phyloP scores from a whole-genome alignment of 2,888 invertebrate species.

The Drosophila histrio region DNA sequence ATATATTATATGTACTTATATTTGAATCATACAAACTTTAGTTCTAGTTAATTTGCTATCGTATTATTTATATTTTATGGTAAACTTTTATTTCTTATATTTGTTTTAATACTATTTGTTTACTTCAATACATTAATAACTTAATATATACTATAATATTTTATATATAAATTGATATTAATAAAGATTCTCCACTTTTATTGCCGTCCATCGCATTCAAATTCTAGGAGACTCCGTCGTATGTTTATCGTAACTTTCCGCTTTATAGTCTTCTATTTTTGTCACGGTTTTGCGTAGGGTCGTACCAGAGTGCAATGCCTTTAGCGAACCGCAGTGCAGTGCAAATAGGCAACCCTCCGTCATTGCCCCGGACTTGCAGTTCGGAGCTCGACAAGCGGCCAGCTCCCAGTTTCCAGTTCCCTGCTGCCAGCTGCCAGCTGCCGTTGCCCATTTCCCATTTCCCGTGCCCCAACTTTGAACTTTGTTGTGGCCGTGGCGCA shows the following conservation, averaged over 20 bases:
- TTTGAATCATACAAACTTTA: not conserved
- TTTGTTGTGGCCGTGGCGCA: conserved; percentile 41
- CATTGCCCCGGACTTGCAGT: not conserved
- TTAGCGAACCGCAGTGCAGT: conserved; percentile 41
- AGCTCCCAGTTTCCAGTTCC: not conserved
- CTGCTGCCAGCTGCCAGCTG: conserved; percentile 18
- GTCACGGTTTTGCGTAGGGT: conserved; percentile 5
- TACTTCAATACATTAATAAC: no score
- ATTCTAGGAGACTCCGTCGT: no score
- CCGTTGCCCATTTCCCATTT: not conserved
- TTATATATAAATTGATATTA: no score
- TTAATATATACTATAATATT: no score
- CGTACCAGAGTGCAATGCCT: conserved; percentile 41
- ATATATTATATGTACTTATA: not conserved
- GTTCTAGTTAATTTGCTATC: not conserved
- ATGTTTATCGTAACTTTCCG: not conserved
- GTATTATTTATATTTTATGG: conserved; percentile 3
- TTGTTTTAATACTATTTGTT: no score
- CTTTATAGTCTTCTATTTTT: conserved; percentile 5
- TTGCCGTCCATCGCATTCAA: no score
- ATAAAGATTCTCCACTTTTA: no score
- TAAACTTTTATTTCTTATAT: not conserved
- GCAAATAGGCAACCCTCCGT: conserved; percentile 23
- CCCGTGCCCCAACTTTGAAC: conserved; percentile 18
- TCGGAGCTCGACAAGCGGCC: not conserved